phyloP scores from a whole-genome alignment of 1,140 invertebrate species.

The Contarinia nasturtii region DNA sequence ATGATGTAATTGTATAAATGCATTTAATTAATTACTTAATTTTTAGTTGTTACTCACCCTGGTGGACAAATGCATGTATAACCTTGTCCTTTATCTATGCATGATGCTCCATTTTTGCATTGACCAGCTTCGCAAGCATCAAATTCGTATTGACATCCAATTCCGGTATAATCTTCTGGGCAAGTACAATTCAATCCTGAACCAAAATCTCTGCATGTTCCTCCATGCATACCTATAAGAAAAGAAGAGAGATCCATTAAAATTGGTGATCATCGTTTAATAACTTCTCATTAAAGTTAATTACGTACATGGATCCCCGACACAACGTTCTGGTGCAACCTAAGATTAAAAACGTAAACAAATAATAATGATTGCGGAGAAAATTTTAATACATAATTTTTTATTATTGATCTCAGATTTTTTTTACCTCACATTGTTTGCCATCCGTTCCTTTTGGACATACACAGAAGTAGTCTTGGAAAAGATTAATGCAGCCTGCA shows the following conservation, averaged over 20 bases:
- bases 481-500: slow-evolving; percentile 79
- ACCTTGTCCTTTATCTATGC: slow-evolving; percentile 62
- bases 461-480: slow-evolving; percentile 94
- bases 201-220: slow-evolving; percentile 84
- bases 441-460: slow-evolving; percentile 86
- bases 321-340: slow-evolving; percentile 78
- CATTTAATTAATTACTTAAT: no score
- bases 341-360: no score
- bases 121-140: slow-evolving; percentile 73
- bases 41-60: slow-evolving; percentile 32
- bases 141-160: slow-evolving; percentile 86
- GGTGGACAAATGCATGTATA: slow-evolving; percentile 73
- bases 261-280: no score
- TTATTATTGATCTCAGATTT: no score
- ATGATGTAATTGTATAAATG: not conserved
- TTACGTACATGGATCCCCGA: slow-evolving; percentile 67
- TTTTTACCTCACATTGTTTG: slow-evolving; percentile 67
- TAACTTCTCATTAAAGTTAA: no score
- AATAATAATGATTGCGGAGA: no score
- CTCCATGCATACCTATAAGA: slow-evolving; percentile 54
- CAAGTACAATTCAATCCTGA: slow-evolving; percentile 89
- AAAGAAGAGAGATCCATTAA: no score
- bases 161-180: slow-evolving; percentile 61
- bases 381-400: no score
- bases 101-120: slow-evolving; percentile 85